These are phyloP conservation scores for Microtus ochrogaster DNA, from an alignment of 2,113 vertebrate species.

Conservation along the genomic window DNA sequence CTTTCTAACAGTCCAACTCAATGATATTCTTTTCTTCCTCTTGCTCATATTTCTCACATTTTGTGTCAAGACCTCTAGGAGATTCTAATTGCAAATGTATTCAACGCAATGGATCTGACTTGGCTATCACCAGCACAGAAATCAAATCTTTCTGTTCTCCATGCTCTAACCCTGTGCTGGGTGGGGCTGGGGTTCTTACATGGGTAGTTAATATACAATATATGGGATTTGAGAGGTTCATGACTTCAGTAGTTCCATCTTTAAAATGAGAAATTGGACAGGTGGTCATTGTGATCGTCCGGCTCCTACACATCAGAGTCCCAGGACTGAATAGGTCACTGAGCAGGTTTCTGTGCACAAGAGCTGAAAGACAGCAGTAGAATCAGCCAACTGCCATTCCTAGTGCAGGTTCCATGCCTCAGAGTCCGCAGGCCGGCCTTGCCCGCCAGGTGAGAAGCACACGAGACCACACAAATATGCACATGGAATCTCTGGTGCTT, in stretches of 20 bases:
- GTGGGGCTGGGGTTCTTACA: background rate
- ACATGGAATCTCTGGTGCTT: background rate
- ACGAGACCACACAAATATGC: background rate
- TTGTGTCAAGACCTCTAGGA: slow-evolving; percentile 69
- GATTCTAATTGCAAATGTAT: background rate
- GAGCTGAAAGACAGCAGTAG: background rate
- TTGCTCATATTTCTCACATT: slow-evolving; percentile 77
- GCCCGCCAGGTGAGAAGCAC: background rate
- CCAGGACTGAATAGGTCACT: background rate
- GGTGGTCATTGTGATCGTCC: accelerated
- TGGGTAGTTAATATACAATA: background rate
- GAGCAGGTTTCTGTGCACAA: background rate
- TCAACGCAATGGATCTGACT: background rate
- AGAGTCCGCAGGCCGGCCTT: background rate
- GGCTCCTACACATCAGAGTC: background rate
- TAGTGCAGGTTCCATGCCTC: background rate
- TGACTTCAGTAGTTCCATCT: background rate
- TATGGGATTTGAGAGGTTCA: background rate
- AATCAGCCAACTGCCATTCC: background rate
- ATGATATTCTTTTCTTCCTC: slow-evolving; percentile 30
- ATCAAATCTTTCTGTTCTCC: background rate
- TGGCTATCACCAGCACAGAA: background rate
- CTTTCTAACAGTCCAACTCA: slow-evolving; percentile 38
- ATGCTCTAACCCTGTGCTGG: background rate
- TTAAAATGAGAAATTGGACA: background rate